Conservation (phyloP, 2,797 vertebrate genomes). For the Tapirus indicus region DNA sequence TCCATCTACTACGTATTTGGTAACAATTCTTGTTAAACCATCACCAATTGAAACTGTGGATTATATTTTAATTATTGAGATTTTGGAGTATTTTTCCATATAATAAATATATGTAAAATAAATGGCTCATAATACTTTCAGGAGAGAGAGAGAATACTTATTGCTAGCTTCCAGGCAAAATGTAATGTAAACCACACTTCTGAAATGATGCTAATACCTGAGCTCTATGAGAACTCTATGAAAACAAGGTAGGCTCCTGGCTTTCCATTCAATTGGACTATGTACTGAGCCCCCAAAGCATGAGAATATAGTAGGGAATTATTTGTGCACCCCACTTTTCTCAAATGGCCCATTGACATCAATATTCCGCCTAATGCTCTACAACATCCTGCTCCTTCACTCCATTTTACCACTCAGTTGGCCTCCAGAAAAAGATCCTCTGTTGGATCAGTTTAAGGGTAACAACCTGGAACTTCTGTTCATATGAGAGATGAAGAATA, state of each 20-base stretch:
- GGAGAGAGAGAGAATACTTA: not conserved
- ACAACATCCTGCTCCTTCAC: not conserved
- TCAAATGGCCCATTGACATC: not conserved
- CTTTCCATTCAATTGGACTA: not conserved
- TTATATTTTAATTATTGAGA: not conserved
- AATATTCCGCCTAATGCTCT: not conserved
- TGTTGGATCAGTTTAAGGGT: not conserved
- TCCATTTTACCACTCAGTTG: not conserved
- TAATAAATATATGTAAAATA: not conserved
- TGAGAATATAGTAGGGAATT: not conserved
- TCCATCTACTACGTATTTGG: not conserved
- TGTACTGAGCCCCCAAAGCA: not conserved
- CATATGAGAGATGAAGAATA: not conserved
- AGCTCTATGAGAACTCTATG: not conserved
- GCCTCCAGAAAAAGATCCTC: not conserved
- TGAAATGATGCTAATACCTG: not conserved
- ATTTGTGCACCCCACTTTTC: no score
- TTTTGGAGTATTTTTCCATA: not conserved
- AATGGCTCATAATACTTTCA: not conserved
- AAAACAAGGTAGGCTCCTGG: not conserved
- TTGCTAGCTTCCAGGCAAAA: not conserved
- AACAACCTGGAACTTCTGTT: not conserved
- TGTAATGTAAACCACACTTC: not conserved
- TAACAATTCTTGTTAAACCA: not conserved
- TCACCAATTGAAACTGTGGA: not conserved